A percentile compares a stretch with the other conserved stretches of the same genome.
Evolutionary conservation across 2,113 vertebrate species (phyloP).

Genomic region (Podiceps cristatus): DNA sequence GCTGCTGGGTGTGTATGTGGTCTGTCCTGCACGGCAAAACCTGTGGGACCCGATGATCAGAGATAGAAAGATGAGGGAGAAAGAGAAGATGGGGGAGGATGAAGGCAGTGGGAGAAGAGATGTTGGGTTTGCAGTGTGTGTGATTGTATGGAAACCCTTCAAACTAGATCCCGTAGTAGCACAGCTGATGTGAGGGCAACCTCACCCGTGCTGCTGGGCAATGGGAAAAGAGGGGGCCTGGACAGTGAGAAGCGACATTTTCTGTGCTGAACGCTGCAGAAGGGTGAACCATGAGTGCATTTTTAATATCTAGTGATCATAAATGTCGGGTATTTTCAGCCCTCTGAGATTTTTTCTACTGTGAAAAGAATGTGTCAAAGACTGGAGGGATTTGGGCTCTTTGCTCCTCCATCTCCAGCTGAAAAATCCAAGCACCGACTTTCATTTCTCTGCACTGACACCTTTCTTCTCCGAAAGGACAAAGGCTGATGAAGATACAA

Average conservation of each 20-base stretch:
- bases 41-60: not conserved
- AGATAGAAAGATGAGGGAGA: not conserved
- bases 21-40: not conserved
- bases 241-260: not conserved
- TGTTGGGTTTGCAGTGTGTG: not conserved
- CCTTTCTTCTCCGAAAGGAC: not conserved
- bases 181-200: not conserved
- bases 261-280: not conserved
- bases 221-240: not conserved
- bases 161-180: not conserved
- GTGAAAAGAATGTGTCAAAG: not conserved
- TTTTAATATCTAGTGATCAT: not conserved
- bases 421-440: not conserved
- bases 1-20: fast-evolving
- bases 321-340: not conserved
- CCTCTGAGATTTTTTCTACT: not conserved
- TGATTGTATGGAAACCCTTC: not conserved
- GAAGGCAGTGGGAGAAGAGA: not conserved
- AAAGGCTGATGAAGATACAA: not conserved
- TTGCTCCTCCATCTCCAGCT: not conserved
- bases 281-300: fast-evolving
- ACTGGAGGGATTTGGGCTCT: not conserved
- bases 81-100: not conserved
- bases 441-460: not conserved
- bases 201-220: fast-evolving